phyloP scores from a whole-genome alignment of 1,140 invertebrate species.

The Drosophila pruinosa region DNA sequence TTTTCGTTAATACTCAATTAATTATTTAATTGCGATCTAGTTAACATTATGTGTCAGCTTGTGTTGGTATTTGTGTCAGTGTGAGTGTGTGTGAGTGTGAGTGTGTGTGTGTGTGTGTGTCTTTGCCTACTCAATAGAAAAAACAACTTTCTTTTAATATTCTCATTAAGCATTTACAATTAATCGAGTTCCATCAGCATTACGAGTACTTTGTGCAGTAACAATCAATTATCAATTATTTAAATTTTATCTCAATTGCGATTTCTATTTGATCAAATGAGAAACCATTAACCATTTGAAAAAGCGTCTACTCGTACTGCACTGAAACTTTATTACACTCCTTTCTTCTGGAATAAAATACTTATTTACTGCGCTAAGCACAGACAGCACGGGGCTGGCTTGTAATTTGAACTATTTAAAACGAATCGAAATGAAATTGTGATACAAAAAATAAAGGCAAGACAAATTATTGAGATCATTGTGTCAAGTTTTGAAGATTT shows the following conservation, averaged over 20 bases:
- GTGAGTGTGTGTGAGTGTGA: neutral
- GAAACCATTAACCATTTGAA: conserved; percentile 48
- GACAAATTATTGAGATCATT: conserved; percentile 43
- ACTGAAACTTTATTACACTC: conserved; percentile 4
- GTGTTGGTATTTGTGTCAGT: neutral
- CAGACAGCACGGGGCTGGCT: neutral
- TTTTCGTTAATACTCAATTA: conserved; percentile 43
- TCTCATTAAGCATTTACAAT: conserved; percentile 28
- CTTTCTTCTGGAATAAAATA: conserved; percentile 10
- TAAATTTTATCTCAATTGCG: conserved; percentile 16
- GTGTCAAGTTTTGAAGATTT: conserved; percentile 6
- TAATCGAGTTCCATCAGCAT: conserved; percentile 23
- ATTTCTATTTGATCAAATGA: conserved; percentile 36
- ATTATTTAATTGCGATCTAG: conserved; percentile 36
- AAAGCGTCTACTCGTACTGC: neutral
- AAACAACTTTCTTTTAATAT: conserved; percentile 31
- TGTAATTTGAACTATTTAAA: conserved; percentile 6
- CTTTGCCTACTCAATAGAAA: conserved; percentile 38
- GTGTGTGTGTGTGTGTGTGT: conserved; percentile 9
- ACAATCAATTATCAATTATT: conserved; percentile 2
- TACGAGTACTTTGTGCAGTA: conserved; percentile 15
- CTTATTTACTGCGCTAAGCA: conserved; percentile 7
- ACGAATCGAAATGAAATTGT: conserved; percentile 1
- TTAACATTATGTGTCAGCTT: conserved; percentile 42
- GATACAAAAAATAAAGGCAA: conserved; percentile 3